Conservation (phyloP, 2,888 invertebrate species). For the Acleris holmiana region DNA sequence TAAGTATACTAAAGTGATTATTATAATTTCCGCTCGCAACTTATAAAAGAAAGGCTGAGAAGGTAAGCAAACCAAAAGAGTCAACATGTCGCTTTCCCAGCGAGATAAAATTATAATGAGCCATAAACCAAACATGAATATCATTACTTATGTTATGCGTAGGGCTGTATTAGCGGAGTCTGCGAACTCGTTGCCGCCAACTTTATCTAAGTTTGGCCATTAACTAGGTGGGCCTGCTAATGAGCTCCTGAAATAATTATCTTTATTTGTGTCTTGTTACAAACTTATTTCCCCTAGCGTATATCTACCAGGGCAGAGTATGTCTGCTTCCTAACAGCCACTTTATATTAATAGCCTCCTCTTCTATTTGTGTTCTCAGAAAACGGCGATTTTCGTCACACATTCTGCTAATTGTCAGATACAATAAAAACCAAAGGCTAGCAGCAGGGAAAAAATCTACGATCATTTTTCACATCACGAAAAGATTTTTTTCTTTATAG, state of each 20-base stretch:
- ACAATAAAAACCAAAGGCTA: slow-evolving; percentile 22
- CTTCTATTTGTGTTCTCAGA: slow-evolving; percentile 17
- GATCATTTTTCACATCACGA: slow-evolving; percentile 34
- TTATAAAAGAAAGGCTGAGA: slow-evolving; percentile 2
- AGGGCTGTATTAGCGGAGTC: slow-evolving; percentile 41
- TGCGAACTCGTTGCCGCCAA: slow-evolving; percentile 45
- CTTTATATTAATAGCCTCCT: slow-evolving; percentile 33
- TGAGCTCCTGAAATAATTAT: slow-evolving; percentile 54
- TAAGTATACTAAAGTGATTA: not conserved
- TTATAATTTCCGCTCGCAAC: not conserved
- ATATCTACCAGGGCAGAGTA: slow-evolving; percentile 25
- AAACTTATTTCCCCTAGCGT: slow-evolving; percentile 36
- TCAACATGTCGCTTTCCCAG: slow-evolving; percentile 7
- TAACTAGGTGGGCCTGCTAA: slow-evolving; percentile 55
- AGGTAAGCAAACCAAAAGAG: slow-evolving; percentile 22
- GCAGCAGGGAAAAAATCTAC: slow-evolving; percentile 20
- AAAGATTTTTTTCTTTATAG: slow-evolving; percentile 36
- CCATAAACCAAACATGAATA: slow-evolving; percentile 31
- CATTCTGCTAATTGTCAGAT: slow-evolving; percentile 30
- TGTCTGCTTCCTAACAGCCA: slow-evolving; percentile 29
- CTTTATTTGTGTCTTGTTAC: slow-evolving; percentile 47
- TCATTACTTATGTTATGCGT: slow-evolving; percentile 38
- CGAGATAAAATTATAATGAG: slow-evolving; percentile 27
- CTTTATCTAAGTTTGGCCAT: slow-evolving; percentile 54
- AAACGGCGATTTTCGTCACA: slow-evolving; percentile 19